Conservation (phyloP, 2,113 vertebrate species). For the Misgurnus anguillicaudatus region DNA sequence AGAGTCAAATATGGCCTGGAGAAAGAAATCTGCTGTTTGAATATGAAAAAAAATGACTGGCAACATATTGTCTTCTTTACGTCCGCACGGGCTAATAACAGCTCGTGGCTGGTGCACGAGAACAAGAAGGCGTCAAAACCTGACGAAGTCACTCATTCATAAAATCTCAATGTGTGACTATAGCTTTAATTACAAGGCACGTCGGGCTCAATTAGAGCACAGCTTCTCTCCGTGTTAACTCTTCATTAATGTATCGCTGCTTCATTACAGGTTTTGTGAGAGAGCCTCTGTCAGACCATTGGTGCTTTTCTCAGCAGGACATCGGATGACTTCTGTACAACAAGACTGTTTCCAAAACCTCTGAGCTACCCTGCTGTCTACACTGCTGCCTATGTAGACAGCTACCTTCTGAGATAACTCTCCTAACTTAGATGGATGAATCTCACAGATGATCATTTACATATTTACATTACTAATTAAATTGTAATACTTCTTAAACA, state of each 20-base stretch:
- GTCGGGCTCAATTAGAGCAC: constrained; percentile 80
- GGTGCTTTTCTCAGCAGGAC: constrained; percentile 67
- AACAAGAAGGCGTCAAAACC: constrained; percentile 77
- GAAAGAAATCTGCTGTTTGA: constrained; percentile 79
- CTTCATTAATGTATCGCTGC: constrained; percentile 79
- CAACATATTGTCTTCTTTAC: constrained; percentile 76
- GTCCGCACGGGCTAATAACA: constrained; percentile 66
- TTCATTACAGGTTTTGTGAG: constrained; percentile 75
- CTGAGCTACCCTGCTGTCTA: neutral
- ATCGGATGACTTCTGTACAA: constrained; percentile 27
- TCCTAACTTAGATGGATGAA: too few relatives aligned
- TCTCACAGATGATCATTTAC: too few relatives aligned
- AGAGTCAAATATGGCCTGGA: constrained; percentile 60
- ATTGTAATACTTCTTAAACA: too few relatives aligned
- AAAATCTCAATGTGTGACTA: constrained; percentile 85
- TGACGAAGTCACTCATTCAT: constrained; percentile 87
- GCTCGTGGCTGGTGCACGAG: constrained; percentile 74
- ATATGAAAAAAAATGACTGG: constrained; percentile 68
- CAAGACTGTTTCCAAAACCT: neutral
- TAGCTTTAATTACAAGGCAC: constrained; percentile 86
- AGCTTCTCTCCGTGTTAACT: constrained; percentile 74
- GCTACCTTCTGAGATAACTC: neutral
- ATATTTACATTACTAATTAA: too few relatives aligned
- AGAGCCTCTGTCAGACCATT: constrained; percentile 62
- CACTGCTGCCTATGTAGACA: neutral